Percentiles rank a stretch among this genome's conserved stretches.
phyloP scores from a whole-genome alignment of 2,113 vertebrate species.

The Oreamnos americanus region DNA sequence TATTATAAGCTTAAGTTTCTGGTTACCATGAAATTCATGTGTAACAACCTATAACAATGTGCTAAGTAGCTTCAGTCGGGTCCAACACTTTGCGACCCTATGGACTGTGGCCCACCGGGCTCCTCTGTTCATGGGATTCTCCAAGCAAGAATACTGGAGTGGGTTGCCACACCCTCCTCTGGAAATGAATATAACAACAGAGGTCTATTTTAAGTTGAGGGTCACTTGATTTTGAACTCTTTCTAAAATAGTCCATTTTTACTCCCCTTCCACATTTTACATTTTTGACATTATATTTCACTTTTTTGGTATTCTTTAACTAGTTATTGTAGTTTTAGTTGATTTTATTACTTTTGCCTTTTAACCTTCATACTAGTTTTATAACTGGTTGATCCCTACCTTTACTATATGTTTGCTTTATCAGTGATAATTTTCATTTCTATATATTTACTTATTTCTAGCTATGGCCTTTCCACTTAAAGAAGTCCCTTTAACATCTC shows the following conservation, averaged over 20 bases:
- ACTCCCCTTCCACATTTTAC: background rate
- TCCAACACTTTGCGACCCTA: fast-evolving
- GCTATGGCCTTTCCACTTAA: background rate
- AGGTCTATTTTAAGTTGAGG: background rate
- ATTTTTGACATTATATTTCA: background rate
- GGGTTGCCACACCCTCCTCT: background rate
- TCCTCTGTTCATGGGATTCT: background rate
- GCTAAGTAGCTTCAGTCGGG: background rate
- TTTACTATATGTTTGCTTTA: background rate
- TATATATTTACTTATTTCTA: background rate
- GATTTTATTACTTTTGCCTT: background rate
- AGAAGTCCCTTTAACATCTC: background rate
- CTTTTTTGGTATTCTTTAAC: background rate
- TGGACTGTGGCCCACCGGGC: background rate
- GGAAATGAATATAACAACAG: background rate
- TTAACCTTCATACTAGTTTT: background rate
- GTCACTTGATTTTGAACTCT: background rate
- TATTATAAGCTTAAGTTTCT: background rate
- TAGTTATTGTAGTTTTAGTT: background rate
- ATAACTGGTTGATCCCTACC: background rate
- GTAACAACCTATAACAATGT: background rate
- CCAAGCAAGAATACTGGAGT: background rate
- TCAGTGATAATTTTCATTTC: background rate
- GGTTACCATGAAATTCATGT: background rate
- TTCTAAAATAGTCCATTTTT: background rate